Conservation (phyloP, 2,888 invertebrate species). For the Drosophila mercatorum region DNA sequence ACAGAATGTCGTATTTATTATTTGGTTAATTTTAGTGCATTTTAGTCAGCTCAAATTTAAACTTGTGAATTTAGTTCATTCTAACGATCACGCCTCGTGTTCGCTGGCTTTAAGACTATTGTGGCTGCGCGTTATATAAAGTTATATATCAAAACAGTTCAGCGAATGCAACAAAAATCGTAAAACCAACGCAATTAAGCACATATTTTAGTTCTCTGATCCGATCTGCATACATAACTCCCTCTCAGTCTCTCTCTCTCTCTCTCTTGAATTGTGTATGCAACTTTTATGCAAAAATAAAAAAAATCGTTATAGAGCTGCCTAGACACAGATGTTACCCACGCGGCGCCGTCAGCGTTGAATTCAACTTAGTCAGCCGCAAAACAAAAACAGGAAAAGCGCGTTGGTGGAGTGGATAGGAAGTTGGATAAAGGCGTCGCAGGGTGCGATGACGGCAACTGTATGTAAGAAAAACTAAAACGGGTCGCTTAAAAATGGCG, state of each 20-base stretch:
- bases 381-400: conserved; percentile 33
- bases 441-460: conserved; percentile 26
- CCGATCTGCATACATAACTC: conserved; percentile 20
- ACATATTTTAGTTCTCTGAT: conserved; percentile 15
- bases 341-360: conserved; percentile 54
- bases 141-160: conserved; percentile 7
- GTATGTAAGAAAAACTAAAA: conserved; percentile 52
- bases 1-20: too few species aligned
- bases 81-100: background rate
- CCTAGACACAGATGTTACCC: conserved; percentile 60
- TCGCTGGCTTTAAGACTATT: background rate
- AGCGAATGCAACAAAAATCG: background rate
- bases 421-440: background rate
- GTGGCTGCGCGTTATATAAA: background rate
- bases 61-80: background rate
- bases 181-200: conserved; percentile 14
- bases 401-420: background rate
- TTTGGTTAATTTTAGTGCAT: background rate
- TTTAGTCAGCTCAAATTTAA: background rate
- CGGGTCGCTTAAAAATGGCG: conserved; percentile 58
- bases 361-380: conserved; percentile 60
- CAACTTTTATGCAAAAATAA: conserved; percentile 45
- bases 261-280: conserved; percentile 14
- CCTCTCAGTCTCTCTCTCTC: background rate
- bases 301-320: conserved; percentile 28